Evolutionary conservation across 2,888 invertebrate genomes (phyloP), one percentile per base, ranked within the genome.

Genomic region (Drosophila austrosaltans): DNA sequence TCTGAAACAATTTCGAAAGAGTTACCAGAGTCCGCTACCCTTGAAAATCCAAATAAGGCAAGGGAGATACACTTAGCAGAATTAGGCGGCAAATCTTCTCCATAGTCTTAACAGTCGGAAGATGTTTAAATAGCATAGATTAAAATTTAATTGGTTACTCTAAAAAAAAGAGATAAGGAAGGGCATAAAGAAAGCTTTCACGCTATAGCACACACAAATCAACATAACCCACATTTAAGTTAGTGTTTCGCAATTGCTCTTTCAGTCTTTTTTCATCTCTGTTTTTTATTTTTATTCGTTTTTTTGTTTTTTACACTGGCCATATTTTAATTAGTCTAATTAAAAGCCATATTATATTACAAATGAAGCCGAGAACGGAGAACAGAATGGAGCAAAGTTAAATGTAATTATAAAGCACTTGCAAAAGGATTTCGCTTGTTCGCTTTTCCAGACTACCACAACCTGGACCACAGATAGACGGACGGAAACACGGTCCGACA

Each of bases 371-470:
- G 67, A 53, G 48, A 57, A 63, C 48, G 22, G 64, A 68, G 71
- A 58, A 63, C 57, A 20, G 42, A 59, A 28, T 44, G 65, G 53
- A 40, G 39, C 63, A 63, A 67, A 69, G 66, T 73, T 75, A 53
- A 84, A 84, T 72, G 71, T 72, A 77, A 87, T 74, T 79, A 74
- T 71, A 68, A 63, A 72, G 66, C 69, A 69, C 63, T 70, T 81
- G 39, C 30, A n/a, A 16, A 54, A 16, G 57, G 64, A 61, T 72
- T 67, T 36, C 1, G 10, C 36, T 7, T 58, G 20, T 36, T 25
- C 28, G 54, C 53, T 56, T 39, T 48, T 48, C 3, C 32, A 20
- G 16, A 30, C 32, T 32, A 6, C 20, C 12, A 30, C 20, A 36
- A 44, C 36, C 22, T 57, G 36, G 36, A 39, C 57, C 36, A 8